Conservation (phyloP, 1,140 invertebrate species). For the Pseudoatta argentina region DNA sequence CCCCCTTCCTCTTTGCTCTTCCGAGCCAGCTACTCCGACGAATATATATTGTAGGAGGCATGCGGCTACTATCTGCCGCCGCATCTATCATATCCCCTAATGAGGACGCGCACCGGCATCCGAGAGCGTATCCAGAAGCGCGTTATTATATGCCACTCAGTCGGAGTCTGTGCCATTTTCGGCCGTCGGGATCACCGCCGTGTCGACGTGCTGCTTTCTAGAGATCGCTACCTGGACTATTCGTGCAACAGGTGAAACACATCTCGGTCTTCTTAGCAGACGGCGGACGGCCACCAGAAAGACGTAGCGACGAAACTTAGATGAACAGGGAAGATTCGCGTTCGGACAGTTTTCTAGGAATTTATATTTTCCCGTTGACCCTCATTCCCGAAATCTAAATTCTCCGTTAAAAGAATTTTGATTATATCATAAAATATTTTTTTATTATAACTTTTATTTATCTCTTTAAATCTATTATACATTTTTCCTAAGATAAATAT, state of each 20-base stretch:
- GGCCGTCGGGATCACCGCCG: slow-evolving; percentile 26
- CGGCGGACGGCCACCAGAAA: slow-evolving; percentile 54
- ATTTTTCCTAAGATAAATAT: neutral
- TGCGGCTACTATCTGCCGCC: slow-evolving; percentile 65
- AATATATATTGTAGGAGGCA: slow-evolving; percentile 65
- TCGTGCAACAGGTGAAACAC: slow-evolving; percentile 72
- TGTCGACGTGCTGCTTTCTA: slow-evolving; percentile 52
- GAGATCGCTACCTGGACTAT: slow-evolving; percentile 62
- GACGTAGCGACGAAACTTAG: slow-evolving; percentile 39
- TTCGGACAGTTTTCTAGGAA: slow-evolving; percentile 21
- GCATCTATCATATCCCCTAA: slow-evolving; percentile 81
- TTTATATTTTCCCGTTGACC: neutral
- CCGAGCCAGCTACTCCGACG: slow-evolving; percentile 23
- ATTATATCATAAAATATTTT: neutral
- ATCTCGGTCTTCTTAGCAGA: slow-evolving; percentile 48
- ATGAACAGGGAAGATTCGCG: slow-evolving; percentile 24
- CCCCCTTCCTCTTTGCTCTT: neutral
- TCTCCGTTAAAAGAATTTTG: neutral
- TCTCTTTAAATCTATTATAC: neutral
- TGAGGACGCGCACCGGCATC: slow-evolving; percentile 71
- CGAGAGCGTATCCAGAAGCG: slow-evolving; percentile 60
- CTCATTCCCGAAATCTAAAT: neutral
- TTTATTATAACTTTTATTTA: neutral
- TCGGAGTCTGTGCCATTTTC: slow-evolving; percentile 58
- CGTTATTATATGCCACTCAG: slow-evolving; percentile 72